These are phyloP conservation scores for Podabrus alpinus DNA, from an alignment of 2,888 invertebrate genomes.

Conservation along the genomic window DNA sequence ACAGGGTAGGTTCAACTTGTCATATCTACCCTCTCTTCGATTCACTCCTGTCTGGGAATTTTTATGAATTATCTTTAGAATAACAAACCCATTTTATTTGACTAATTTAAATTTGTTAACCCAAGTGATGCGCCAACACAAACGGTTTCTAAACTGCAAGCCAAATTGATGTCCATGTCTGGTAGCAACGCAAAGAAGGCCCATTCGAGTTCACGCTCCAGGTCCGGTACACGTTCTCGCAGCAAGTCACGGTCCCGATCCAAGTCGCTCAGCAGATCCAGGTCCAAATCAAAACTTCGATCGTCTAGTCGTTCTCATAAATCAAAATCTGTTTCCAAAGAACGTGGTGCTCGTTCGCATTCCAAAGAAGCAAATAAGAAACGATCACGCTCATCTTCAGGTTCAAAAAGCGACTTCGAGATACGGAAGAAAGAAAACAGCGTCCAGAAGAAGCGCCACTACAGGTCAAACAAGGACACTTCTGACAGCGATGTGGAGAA, in stretches of 20 bases:
- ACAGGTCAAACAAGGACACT: slow-evolving; percentile 83
- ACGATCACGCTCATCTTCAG: slow-evolving; percentile 37
- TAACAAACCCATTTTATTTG: not conserved
- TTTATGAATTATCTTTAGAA: too few species aligned
- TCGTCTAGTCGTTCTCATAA: slow-evolving; percentile 42
- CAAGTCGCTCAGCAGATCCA: slow-evolving; percentile 19
- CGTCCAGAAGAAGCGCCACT: slow-evolving; percentile 86
- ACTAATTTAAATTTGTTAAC: slow-evolving; percentile 1
- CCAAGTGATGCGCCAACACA: slow-evolving; percentile 53
- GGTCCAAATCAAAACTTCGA: slow-evolving; percentile 34
- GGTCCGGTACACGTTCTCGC: slow-evolving; percentile 48
- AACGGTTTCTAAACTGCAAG: slow-evolving; percentile 65
- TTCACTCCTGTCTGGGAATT: too few species aligned
- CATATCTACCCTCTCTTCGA: not conserved
- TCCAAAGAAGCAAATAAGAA: slow-evolving; percentile 36
- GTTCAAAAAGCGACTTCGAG: slow-evolving; percentile 63
- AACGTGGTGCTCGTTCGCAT: slow-evolving; percentile 35
- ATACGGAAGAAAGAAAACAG: slow-evolving; percentile 78
- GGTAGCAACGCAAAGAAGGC: slow-evolving; percentile 54
- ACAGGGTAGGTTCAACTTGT: not conserved
- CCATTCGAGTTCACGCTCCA: slow-evolving; percentile 45
- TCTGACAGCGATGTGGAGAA: slow-evolving; percentile 66
- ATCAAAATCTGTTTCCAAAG: slow-evolving; percentile 33
- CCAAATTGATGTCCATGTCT: slow-evolving; percentile 65
- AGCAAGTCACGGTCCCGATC: slow-evolving; percentile 44